Evolutionary conservation across 2,888 invertebrate genomes (phyloP), one percentile per base, ranked within the genome.

Genomic region (Dyspetes luteomarginatus): DNA sequence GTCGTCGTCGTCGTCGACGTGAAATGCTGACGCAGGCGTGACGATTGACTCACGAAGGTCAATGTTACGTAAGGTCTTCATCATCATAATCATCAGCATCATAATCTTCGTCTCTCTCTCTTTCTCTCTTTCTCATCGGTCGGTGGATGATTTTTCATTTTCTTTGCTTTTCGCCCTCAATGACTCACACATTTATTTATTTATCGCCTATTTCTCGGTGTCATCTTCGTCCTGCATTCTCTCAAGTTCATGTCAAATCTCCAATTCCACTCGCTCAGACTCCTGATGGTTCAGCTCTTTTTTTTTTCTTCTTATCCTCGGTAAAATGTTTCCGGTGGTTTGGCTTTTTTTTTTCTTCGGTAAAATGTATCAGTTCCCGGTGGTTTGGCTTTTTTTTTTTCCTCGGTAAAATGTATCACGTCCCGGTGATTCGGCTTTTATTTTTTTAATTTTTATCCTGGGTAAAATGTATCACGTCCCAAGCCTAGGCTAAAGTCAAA

Each of bases 61-160:
- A 90, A 89, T 90, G 90, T 90, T 90, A 89, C 84, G 86, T 90
- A 90, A 90, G 85, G 83, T 84, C 83, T 84, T 71, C 65, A 78
- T 81, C 67, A 77, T 81, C 71, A 65, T 62, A 69, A 30, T 4
- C 36, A 80, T 69, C 80, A 67, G 64, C 85, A 82, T 84, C 85
- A 85, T 83, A 75, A 68, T 65, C 41, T 15, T 15, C 65, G 65
- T 73, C 80, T 26, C 78, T 81, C 77, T 79, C 78, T 30, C 30
- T 24, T 24, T 48, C 55, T 22, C 15, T 48, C 19, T 48, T 36
- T 55, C 69, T 12, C 24, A n/a, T 62, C 19, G 26, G 58, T 72
- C 72, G 41, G 64, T 77, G 55, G 71, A 17, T 48, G 56, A 71
- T 64, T 30, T 22, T n/a, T n/a, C n/a, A 24, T 68, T n/a, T n/a